A percentile compares a stretch with the other conserved stretches of the same genome.
These are phyloP conservation scores for Telenomus remus DNA, from an alignment of 1,140 invertebrate genomes.

Conservation along the genomic window DNA sequence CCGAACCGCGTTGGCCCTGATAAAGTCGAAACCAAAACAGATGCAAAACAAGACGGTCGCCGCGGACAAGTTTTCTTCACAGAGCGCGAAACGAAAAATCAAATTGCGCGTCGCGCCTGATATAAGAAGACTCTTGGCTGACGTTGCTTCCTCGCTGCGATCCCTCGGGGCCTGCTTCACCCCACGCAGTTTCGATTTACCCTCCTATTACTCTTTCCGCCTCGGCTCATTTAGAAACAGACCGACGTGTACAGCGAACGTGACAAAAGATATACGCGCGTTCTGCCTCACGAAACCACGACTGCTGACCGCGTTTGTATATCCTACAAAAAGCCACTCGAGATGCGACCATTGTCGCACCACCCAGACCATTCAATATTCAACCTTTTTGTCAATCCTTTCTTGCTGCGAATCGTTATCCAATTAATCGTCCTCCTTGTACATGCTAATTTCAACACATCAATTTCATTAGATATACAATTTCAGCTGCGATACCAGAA, in stretches of 20 bases:
- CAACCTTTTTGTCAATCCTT: too few relatives aligned
- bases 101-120: constrained; percentile 31
- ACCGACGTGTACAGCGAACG: constrained; percentile 31
- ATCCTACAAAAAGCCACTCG: neutral
- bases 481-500: too few relatives aligned
- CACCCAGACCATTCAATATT: too few relatives aligned
- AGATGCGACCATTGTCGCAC: neutral
- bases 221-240: constrained; percentile 38
- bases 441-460: too few relatives aligned
- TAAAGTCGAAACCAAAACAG: constrained; percentile 7
- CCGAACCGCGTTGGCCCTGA: neutral
- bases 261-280: constrained; percentile 25
- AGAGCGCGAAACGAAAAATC: constrained; percentile 36
- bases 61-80: constrained; percentile 22
- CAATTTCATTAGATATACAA: too few relatives aligned
- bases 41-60: neutral
- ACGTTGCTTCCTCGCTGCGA: constrained; percentile 17
- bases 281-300: neutral
- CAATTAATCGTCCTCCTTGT: too few relatives aligned
- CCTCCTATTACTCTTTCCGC: constrained; percentile 42
- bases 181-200: constrained; percentile 44
- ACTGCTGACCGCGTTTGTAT: constrained; percentile 4
- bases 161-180: constrained; percentile 18
- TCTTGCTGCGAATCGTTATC: too few relatives aligned
- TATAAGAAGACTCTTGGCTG: constrained; percentile 11